A percentile compares a stretch with the other conserved stretches of the same genome.
Conservation (phyloP, 2,888 invertebrate species). For the Aspidiotus destructor region DNA sequence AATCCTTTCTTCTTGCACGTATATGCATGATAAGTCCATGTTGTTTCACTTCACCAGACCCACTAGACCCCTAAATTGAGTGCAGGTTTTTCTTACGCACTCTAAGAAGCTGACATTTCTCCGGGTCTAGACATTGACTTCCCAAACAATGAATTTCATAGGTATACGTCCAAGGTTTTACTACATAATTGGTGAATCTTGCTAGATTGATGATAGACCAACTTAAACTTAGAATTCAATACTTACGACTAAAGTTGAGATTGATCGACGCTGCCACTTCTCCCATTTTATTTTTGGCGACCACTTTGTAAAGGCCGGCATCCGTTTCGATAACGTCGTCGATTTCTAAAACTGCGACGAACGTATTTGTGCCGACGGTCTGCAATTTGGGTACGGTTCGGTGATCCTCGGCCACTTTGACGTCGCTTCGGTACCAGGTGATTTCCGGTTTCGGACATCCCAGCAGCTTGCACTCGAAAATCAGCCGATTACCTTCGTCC, state of each 20-base stretch:
- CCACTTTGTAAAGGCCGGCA: constrained; percentile 92
- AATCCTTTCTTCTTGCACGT: too few species aligned
- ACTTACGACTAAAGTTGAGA: constrained; percentile 96
- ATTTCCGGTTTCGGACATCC: constrained; percentile 83
- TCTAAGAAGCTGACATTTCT: too few species aligned
- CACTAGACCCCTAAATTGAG: too few species aligned
- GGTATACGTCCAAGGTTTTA: too few species aligned
- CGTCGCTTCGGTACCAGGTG: constrained; percentile 83
- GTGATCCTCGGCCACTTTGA: constrained; percentile 68
- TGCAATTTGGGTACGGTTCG: constrained; percentile 83
- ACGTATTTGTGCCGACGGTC: constrained; percentile 74
- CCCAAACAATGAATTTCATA: too few species aligned
- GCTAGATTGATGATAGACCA: background rate
- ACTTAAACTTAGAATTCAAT: constrained; percentile 35
- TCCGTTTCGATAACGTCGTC: constrained; percentile 93
- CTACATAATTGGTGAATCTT: too few species aligned
- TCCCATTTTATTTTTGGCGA: constrained; percentile 93
- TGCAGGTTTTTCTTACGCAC: too few species aligned
- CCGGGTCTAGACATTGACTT: too few species aligned
- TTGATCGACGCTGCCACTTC: constrained; percentile 95
- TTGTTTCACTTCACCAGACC: too few species aligned
- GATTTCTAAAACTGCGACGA: constrained; percentile 81
- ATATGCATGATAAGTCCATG: too few species aligned
- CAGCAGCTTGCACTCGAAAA: constrained; percentile 86
- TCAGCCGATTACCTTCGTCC: constrained; percentile 87